Conservation (phyloP, 2,888 invertebrate genomes). For the Agrotis clavis region DNA sequence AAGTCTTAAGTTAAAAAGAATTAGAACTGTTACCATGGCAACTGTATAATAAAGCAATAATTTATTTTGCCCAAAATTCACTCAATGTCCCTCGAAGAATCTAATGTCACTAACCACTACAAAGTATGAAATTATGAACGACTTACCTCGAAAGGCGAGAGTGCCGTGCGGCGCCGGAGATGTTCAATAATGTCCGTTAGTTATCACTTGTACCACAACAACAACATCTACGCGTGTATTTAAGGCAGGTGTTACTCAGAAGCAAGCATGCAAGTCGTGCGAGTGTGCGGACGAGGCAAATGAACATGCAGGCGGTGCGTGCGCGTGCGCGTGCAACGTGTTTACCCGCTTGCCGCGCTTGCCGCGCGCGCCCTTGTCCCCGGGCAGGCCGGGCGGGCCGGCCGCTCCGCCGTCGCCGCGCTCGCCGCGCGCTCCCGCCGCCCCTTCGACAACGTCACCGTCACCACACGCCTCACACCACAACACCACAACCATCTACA, state of each 20-base stretch:
- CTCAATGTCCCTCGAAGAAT: neutral
- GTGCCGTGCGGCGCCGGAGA: neutral
- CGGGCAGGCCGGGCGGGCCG: conserved; percentile 94
- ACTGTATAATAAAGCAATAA: neutral
- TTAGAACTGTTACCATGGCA: too few species aligned
- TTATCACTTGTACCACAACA: conserved; percentile 81
- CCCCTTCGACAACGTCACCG: conserved; percentile 86
- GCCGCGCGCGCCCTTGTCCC: conserved; percentile 97
- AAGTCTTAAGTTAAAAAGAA: too few species aligned
- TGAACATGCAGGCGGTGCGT: conserved; percentile 5
- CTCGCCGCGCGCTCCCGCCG: conserved; percentile 94
- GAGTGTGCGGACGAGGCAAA: conserved; percentile 17
- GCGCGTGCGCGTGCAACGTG: conserved; percentile 11
- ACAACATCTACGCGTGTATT: conserved; percentile 63
- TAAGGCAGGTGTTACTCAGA: conserved; percentile 55
- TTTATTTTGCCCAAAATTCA: neutral
- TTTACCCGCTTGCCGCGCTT: conserved; percentile 98
- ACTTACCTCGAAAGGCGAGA: conserved; percentile 38
- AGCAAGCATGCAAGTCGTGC: conserved; percentile 51
- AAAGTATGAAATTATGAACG: conserved; percentile 18
- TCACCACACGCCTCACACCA: conserved; percentile 80
- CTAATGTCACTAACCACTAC: neutral
- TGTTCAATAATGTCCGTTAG: conserved; percentile 57
- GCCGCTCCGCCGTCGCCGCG: conserved; percentile 95
- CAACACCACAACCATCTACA: conserved; percentile 80